These are phyloP conservation scores for Colius striatus DNA, from an alignment of 2,113 vertebrate species.

Conservation along the genomic window DNA sequence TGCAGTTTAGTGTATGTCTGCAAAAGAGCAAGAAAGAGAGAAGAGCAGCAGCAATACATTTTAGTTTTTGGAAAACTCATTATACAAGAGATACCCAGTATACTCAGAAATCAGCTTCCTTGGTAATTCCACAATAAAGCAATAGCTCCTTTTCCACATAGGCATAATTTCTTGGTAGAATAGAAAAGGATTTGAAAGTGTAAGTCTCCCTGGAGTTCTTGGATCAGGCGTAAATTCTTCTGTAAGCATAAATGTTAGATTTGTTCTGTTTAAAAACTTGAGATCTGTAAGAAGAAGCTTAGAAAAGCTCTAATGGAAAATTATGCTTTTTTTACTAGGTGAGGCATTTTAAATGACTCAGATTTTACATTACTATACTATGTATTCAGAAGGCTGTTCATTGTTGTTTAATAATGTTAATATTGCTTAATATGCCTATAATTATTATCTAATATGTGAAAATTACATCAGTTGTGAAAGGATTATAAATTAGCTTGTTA, in stretches of 20 bases:
- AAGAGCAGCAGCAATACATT: neutral
- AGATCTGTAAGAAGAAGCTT: neutral
- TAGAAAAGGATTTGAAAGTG: neutral
- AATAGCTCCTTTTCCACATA: slow-evolving; percentile 34
- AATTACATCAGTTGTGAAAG: slow-evolving; percentile 17
- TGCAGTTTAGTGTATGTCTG: neutral
- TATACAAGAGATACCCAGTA: neutral
- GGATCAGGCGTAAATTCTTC: neutral
- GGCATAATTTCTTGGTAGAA: slow-evolving; percentile 6
- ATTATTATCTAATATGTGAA: slow-evolving; percentile 39
- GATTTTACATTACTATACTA: neutral
- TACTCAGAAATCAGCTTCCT: neutral
- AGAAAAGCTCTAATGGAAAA: neutral
- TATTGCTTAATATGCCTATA: slow-evolving; percentile 43
- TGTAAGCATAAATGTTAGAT: neutral
- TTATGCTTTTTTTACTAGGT: neutral
- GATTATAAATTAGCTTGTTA: slow-evolving; percentile 27
- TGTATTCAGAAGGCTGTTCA: neutral
- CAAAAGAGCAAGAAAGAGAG: neutral
- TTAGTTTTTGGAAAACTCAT: neutral
- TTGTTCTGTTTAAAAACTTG: neutral
- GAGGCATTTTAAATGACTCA: slow-evolving; percentile 12
- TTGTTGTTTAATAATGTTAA: slow-evolving; percentile 50
- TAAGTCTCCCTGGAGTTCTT: neutral
- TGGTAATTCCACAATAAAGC: neutral